phyloP scores from a whole-genome alignment of 2,888 invertebrate genomes.

The Phortica okadai region DNA sequence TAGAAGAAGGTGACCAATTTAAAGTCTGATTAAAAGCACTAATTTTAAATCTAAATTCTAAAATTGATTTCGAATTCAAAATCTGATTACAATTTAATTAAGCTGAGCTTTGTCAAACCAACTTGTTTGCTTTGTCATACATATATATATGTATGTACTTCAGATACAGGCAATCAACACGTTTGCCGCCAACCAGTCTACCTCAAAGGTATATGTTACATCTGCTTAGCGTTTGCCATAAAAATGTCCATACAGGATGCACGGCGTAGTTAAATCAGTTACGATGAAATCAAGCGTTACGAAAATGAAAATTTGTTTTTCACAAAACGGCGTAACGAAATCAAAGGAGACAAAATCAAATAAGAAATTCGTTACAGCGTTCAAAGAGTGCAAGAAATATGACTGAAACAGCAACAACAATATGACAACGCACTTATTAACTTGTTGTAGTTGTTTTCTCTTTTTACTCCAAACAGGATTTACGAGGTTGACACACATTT shows the following conservation, averaged over 20 bases:
- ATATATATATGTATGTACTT: no score
- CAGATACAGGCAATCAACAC: no score
- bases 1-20: no score
- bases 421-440: constrained; percentile 51
- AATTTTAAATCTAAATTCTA: no score
- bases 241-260: constrained; percentile 10
- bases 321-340: constrained; percentile 43
- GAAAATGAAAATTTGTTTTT: constrained; percentile 60
- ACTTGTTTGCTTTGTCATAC: no score
- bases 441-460: no score
- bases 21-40: no score
- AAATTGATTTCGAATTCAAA: no score
- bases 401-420: constrained; percentile 45
- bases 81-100: no score
- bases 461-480: constrained; percentile 62
- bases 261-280: constrained; percentile 16
- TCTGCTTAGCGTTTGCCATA: background rate
- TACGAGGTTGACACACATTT: constrained; percentile 72
- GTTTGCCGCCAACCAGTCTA: background rate
- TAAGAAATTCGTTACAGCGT: constrained; percentile 65
- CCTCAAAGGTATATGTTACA: background rate
- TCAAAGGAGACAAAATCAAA: constrained; percentile 62
- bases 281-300: constrained; percentile 53
- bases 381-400: background rate
- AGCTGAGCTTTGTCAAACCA: no score